Base-by-base conservation (phyloP, 2,888 invertebrate species). In the Drosophila barbarae region DNA sequence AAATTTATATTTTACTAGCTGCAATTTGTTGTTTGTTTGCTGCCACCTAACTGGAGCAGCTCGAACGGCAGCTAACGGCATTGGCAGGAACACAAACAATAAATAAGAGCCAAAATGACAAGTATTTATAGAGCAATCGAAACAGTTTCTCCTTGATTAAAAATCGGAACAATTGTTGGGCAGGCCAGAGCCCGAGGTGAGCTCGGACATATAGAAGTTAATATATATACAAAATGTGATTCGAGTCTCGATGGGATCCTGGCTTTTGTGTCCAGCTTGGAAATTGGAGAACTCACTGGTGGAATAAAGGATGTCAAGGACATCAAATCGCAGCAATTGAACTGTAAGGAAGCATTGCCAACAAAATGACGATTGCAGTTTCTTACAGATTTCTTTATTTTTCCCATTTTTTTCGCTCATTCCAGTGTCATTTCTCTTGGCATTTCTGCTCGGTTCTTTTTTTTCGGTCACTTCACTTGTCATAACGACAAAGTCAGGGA, bases 301-400 rank as follows among this genome's bases (percentile, higher is more conserved):
- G 60, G 51, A 60, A 44, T 38, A 65, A 35, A 63, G 41, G 41
- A 63, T 63, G 41, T 63, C 53, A 60, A 68, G 68, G 68, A 69
- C 67, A 50, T 59, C 54, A 59, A 68, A 51, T 46, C 58, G 57
- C 65, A 36, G 67, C 77, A 77, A 76, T 82, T 76, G 79, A 79
- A 75, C 77, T 69, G 71, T 60, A 73, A 64, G 77, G 55, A 70
- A 69, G 59, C 74, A 72, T 57, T 82, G 79, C 75, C 75, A 80
- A 79, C 77, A 77, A 79, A 77, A 80, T 82, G 77, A 80, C 77
- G 75, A 77, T 63, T 77, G 71, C 76, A 78, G 67, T 69, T 71
- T 67, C 42, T 50, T 55, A 36, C 18, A 51, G 53, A 54, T 42
- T 53, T 46, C 52, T 58, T 64, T 23, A 41, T 60, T 46, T 34